Base-by-base conservation (phyloP, 2,113 vertebrate species). In the Bostrychus sinensis region DNA sequence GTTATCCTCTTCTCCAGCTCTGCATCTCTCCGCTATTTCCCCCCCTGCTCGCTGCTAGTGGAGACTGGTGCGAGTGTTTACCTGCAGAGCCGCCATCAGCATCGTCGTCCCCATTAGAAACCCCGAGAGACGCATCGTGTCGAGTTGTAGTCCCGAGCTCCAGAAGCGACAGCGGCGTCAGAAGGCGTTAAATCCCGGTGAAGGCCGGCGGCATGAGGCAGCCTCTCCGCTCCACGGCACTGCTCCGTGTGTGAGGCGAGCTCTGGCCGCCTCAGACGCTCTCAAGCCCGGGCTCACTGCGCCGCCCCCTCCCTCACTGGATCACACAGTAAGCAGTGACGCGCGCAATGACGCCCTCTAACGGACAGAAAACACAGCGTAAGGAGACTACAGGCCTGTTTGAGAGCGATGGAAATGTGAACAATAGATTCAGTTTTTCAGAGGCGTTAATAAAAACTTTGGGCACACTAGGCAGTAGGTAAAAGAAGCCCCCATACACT, bases 1-100 rank as follows among this genome's bases (percentile, higher is more conserved):
- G 19, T 11, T 45, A 22, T 28, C 13, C 46, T 26, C 14, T 5
- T 13, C 14, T 3, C 13, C 22, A 13, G 43, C 12, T 16, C 16
- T 4, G 48, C 48, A n/a, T n/a, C 48, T 32, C 30, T 48, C 12
- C 45, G 11, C 22, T 23, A 22, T 5, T 48, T 22, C 20, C 22
- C 11, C n/a, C 7, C 1, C 41, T 42, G n/a, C n/a, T 9, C 8
- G 17, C 41, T 9, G 48, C 48, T n/a, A 23, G 48, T 51, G 25
- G 23, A 5, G 11, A 13, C 45, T 16, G 46, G 46, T 45, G 2
- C 17, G 30, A 17, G 17, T 16, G 11, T 30, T 26, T 62, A 86
- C 85, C 85, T 84, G 75, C 82, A 84, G 38, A 56, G 79, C 34
- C 12, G 69, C 77, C 80, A 78, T 48, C 61, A 82, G 55, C 63